Percentiles rank a stretch among this genome's conserved stretches.
Evolutionary conservation across 2,888 invertebrate genomes (phyloP).

Genomic region (Lepidonotus clava): DNA sequence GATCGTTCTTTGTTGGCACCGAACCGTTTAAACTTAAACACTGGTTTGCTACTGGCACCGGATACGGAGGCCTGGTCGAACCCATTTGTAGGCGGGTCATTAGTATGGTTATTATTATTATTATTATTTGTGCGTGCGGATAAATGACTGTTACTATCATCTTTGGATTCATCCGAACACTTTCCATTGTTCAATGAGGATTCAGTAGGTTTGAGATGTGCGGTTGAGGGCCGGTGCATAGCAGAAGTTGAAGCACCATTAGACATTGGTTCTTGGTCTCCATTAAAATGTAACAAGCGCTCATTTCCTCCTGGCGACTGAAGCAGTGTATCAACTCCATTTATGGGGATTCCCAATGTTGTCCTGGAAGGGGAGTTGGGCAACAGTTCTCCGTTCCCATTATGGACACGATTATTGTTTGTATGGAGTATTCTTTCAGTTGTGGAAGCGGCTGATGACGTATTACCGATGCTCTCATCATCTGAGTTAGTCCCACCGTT

Average conservation of each 20-base stretch:
- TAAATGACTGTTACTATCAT: not conserved
- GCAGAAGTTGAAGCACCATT: not conserved
- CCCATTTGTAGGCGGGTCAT: not conserved
- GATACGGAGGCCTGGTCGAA: not conserved
- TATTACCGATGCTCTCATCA: not conserved
- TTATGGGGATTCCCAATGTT: not conserved
- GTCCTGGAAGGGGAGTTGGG: not conserved
- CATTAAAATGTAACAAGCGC: not conserved
- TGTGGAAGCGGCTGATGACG: not conserved
- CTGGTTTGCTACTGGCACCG: not conserved
- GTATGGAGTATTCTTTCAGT: not conserved
- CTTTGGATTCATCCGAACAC: no score
- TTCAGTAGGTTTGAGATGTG: not conserved
- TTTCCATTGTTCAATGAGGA: not conserved
- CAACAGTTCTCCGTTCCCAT: not conserved
- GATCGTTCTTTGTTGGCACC: constrained; percentile 8
- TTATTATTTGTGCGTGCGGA: not conserved
- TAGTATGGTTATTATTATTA: no score
- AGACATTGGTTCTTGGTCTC: not conserved
- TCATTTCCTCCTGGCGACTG: not conserved
- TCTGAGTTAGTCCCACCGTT: not conserved
- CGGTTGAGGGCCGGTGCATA: not conserved
- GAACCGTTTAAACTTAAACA: constrained; percentile 48
- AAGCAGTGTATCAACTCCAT: not conserved
- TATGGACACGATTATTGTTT: not conserved